Evolutionary conservation across 2,888 invertebrate genomes (phyloP).

Genomic region (Luperina nickerlii): DNA sequence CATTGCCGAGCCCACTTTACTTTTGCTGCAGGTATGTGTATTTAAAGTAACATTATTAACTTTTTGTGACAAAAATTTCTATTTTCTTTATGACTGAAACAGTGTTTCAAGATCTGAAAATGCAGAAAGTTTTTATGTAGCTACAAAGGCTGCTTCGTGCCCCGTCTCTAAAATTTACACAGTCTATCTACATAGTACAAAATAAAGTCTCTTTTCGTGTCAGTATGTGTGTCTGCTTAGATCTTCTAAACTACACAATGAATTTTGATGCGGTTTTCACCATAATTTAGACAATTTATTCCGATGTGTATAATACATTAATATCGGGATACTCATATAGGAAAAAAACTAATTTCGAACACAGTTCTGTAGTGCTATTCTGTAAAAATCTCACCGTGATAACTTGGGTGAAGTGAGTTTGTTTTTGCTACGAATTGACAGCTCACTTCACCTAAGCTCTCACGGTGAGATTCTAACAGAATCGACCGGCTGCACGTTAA

Average conservation of each 20-base stretch:
- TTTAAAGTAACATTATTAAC: no score
- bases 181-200: not conserved
- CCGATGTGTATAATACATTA: not conserved
- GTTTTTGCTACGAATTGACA: no score
- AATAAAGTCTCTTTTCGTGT: not conserved
- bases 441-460: no score
- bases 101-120: not conserved
- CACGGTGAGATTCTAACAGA: no score
- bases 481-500: no score
- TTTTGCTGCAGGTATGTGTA: constrained; percentile 79
- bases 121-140: not conserved
- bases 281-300: not conserved
- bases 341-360: not conserved
- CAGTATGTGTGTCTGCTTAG: not conserved
- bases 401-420: no score
- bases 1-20: constrained; percentile 95
- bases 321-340: not conserved
- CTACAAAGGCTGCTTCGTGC: not conserved
- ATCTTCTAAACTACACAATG: not conserved
- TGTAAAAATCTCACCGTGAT: no score
- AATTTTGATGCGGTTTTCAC: not conserved
- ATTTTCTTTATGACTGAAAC: not conserved
- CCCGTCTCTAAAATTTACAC: not conserved
- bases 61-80: not conserved
- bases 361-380: not conserved